Conservation (phyloP, 2,797 vertebrate genomes). For the Labeo calbasu region DNA sequence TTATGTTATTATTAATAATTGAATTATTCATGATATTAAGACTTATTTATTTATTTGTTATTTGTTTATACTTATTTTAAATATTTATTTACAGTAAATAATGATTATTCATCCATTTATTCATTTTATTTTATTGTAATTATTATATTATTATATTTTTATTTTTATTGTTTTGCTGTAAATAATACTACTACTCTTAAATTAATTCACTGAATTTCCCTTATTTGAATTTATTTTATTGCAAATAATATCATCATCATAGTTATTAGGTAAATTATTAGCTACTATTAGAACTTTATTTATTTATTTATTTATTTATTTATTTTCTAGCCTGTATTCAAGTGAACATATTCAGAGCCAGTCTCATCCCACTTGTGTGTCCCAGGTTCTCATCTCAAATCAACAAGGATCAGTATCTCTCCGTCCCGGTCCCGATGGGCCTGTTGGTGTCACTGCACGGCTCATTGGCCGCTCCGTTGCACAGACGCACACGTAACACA, state of each 20-base stretch:
- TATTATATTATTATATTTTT: background rate
- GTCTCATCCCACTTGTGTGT: background rate
- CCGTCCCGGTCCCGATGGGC: conserved; percentile 21
- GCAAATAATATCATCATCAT: no score
- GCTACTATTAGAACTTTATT: background rate
- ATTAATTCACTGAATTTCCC: no score
- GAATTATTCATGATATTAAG: no score
- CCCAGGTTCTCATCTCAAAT: background rate
- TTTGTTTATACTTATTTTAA: no score
- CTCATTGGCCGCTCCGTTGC: conserved; percentile 65
- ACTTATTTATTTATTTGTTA: no score
- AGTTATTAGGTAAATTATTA: background rate
- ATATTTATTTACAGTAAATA: no score
- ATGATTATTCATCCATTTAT: no score
- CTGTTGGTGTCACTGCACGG: conserved; percentile 55
- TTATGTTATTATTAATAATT: no score
- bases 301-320: background rate
- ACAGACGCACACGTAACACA: conserved; percentile 56
- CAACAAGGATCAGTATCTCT: conserved; percentile 18
- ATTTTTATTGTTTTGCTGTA: background rate
- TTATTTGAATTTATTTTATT: no score
- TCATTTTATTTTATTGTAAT: no score
- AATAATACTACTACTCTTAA: no score
- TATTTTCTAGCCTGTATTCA: background rate
- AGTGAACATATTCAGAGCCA: background rate